Percentiles rank a stretch among this genome's conserved stretches.
phyloP scores from a whole-genome alignment of 2,797 vertebrate genomes.

The Enteromius paludinosus region DNA sequence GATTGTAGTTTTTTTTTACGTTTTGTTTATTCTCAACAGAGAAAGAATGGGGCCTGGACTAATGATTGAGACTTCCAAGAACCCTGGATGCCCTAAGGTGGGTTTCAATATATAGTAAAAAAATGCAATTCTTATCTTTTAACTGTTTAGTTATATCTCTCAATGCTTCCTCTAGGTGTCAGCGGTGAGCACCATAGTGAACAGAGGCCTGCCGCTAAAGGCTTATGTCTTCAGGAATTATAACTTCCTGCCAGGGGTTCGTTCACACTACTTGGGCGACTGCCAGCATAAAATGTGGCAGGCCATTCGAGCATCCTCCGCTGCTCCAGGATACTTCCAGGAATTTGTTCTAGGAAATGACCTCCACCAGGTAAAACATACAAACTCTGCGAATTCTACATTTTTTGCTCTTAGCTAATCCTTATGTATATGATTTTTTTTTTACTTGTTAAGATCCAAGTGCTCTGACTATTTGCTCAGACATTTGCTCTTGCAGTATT shows the following conservation, averaged over 20 bases:
- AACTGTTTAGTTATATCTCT: background rate
- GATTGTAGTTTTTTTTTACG: background rate
- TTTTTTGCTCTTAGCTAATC: background rate
- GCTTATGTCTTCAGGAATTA: conserved; percentile 96
- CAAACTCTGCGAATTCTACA: background rate
- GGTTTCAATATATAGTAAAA: conserved; percentile 49
- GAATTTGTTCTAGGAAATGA: conserved; percentile 90
- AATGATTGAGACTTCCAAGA: conserved; percentile 93
- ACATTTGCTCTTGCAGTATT: background rate
- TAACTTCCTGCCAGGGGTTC: conserved; percentile 88
- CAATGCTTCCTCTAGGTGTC: conserved; percentile 84
- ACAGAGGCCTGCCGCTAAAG: conserved; percentile 90
- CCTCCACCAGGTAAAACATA: conserved; percentile 88
- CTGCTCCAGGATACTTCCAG: conserved; percentile 95
- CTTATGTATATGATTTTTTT: background rate
- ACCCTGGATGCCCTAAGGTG: conserved; percentile 91
- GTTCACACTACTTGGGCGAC: conserved; percentile 89
- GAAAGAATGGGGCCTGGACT: conserved; percentile 90
- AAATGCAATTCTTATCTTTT: background rate
- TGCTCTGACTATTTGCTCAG: conserved; percentile 15
- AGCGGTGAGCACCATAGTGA: conserved; percentile 95
- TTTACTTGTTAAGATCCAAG: background rate
- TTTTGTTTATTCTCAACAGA: conserved; percentile 71
- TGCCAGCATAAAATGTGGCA: conserved; percentile 96
- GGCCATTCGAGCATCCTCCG: conserved; percentile 94